Conservation (phyloP, 2,888 invertebrate species). For the Eupithecia inturbata region DNA sequence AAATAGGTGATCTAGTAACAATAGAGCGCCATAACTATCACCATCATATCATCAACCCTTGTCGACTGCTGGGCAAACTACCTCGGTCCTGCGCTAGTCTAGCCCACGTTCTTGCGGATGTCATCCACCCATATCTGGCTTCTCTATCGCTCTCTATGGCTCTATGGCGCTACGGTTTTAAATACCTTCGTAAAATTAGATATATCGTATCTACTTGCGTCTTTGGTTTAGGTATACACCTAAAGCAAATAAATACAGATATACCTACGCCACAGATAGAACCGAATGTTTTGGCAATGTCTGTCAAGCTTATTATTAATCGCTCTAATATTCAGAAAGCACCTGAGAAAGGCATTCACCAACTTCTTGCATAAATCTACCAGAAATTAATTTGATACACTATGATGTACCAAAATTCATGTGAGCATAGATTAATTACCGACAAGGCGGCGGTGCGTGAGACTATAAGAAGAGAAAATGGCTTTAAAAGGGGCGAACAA, state of each 20-base stretch:
- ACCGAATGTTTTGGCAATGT: neutral
- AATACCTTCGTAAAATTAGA: too few species aligned
- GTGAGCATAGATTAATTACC: slow-evolving; percentile 7
- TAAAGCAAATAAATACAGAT: neutral
- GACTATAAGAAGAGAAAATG: neutral
- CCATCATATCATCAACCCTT: neutral
- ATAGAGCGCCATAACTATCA: neutral
- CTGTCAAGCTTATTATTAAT: neutral
- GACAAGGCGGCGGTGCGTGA: neutral
- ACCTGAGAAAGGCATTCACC: slow-evolving; percentile 4
- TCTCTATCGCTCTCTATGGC: too few species aligned
- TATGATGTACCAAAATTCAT: neutral
- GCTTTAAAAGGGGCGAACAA: neutral
- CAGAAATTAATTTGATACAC: slow-evolving; percentile 16
- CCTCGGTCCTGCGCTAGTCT: neutral
- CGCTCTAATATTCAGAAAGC: slow-evolving; percentile 8
- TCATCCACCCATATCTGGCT: too few species aligned
- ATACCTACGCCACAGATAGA: neutral
- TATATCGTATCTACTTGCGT: too few species aligned
- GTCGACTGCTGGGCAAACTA: neutral
- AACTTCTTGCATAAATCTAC: slow-evolving; percentile 19
- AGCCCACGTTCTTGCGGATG: neutral
- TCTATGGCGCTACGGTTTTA: too few species aligned
- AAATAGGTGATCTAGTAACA: too few species aligned
- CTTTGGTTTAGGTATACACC: neutral